phyloP scores from a whole-genome alignment of 2,113 vertebrate genomes.

The Phaetusa simplex region DNA sequence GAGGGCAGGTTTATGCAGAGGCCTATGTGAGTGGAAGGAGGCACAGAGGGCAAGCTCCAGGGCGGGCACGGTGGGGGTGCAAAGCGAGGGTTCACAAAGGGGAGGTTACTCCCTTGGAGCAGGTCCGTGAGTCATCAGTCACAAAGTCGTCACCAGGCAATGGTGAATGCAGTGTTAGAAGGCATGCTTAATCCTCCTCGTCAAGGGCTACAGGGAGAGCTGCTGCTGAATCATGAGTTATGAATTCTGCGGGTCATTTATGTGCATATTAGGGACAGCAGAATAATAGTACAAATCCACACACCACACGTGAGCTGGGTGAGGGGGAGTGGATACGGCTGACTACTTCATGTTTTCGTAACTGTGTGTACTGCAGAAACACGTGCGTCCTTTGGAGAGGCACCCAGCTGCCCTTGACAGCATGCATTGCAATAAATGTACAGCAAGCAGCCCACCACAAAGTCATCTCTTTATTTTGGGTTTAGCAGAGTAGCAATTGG shows the following conservation, averaged over 20 bases:
- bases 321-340: background rate
- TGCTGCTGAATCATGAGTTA: background rate
- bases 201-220: background rate
- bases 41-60: background rate
- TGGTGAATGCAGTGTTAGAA: background rate
- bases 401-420: background rate
- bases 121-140: background rate
- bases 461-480: background rate
- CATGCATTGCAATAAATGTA: background rate
- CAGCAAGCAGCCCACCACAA: background rate
- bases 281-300: background rate
- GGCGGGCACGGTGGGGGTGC: background rate
- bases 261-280: background rate
- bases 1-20: background rate
- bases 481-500: background rate
- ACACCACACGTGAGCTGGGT: background rate
- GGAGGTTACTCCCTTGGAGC: background rate
- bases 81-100: background rate
- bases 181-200: background rate
- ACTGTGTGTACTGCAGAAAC: background rate
- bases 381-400: background rate
- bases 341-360: background rate
- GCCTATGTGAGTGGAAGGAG: background rate
- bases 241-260: fast-evolving
- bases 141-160: background rate